Evolutionary conservation across 2,113 vertebrate genomes (phyloP).

Genomic region (Eclectus roratus): DNA sequence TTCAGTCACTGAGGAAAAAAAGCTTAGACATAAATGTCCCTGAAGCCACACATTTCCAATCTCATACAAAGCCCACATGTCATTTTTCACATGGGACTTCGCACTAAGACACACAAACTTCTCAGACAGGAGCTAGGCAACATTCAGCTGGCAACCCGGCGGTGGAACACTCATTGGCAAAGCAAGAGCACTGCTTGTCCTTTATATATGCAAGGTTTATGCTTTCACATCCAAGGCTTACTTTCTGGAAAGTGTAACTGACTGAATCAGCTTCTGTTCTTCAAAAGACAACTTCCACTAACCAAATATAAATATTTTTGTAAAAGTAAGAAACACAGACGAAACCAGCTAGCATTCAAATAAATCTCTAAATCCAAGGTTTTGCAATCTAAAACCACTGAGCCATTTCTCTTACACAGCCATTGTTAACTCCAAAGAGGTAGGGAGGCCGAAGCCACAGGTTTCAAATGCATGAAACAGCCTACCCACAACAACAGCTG

Average conservation of each 20-base stretch:
- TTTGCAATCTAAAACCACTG: neutral
- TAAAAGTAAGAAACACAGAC: neutral
- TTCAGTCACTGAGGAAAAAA: neutral
- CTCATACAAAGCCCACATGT: neutral
- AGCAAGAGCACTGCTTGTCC: neutral
- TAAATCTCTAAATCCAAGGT: neutral
- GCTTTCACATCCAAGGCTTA: neutral
- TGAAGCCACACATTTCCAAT: neutral
- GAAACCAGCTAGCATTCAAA: neutral
- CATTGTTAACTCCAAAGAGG: neutral
- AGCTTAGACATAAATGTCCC: neutral
- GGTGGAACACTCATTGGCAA: neutral
- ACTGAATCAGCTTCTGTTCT: neutral
- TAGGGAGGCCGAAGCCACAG: neutral
- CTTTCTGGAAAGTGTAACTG: neutral
- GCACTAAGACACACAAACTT: neutral
- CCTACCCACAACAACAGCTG: neutral
- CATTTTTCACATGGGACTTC: neutral
- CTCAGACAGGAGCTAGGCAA: neutral
- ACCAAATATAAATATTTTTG: neutral
- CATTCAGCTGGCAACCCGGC: neutral
- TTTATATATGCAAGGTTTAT: neutral
- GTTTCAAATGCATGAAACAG: neutral
- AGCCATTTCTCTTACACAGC: neutral
- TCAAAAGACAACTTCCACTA: conserved; percentile 3